phyloP scores from a whole-genome alignment of 2,888 invertebrate species.

The Micoletzkya japonica region DNA sequence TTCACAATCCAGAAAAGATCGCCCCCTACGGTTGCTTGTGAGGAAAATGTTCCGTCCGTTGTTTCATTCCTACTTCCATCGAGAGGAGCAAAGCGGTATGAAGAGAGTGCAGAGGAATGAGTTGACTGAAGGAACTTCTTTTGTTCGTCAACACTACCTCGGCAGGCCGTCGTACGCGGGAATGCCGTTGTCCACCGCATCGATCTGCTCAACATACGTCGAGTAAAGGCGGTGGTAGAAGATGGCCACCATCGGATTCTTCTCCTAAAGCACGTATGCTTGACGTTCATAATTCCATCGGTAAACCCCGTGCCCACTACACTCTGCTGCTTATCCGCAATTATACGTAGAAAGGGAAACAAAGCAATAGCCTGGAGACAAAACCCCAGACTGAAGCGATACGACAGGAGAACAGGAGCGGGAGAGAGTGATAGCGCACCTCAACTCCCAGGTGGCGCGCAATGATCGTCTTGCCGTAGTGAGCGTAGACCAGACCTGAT shows the following conservation, averaged over 20 bases:
- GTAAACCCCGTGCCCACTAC: too few species aligned
- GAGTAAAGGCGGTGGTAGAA: constrained; percentile 76
- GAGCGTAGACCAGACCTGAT: constrained; percentile 77
- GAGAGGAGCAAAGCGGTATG: not conserved
- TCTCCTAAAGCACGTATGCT: too few species aligned
- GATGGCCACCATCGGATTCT: constrained; percentile 46
- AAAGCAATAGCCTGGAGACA: too few species aligned
- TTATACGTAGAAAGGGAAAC: too few species aligned
- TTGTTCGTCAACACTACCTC: constrained; percentile 32
- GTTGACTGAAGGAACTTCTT: not conserved
- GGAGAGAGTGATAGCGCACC: constrained; percentile 7
- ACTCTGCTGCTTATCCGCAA: too few species aligned
- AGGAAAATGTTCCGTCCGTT: too few species aligned
- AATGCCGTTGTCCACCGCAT: constrained; percentile 96
- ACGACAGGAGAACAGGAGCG: not conserved
- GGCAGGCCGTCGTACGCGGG: constrained; percentile 66
- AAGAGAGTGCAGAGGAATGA: too few species aligned
- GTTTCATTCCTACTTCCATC: not conserved
- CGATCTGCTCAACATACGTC: constrained; percentile 86
- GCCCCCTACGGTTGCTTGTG: too few species aligned
- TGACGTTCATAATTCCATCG: too few species aligned
- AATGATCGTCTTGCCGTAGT: constrained; percentile 83
- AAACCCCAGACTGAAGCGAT: constrained; percentile 9
- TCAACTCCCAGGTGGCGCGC: constrained; percentile 31
- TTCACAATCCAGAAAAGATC: too few species aligned